Conservation (phyloP, 2,113 vertebrate species). For the Cebidichthys violaceus region DNA sequence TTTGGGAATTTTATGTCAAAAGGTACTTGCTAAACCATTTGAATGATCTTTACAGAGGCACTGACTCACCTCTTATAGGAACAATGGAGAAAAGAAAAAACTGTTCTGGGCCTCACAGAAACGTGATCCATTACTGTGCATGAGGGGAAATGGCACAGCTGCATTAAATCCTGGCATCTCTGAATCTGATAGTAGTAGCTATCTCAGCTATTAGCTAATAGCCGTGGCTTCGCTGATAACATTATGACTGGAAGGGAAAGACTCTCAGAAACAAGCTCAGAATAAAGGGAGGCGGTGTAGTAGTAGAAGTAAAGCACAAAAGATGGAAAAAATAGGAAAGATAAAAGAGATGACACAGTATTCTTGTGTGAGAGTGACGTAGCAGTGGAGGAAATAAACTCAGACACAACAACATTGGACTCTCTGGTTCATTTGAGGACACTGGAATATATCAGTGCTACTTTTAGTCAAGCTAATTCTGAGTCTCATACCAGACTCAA, state of each 20-base stretch:
- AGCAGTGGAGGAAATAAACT: conserved; percentile 5
- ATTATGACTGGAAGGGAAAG: conserved; percentile 40
- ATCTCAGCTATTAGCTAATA: conserved; percentile 79
- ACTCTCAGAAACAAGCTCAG: conserved; percentile 31
- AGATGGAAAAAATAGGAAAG: conserved; percentile 26
- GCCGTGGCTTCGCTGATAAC: conserved; percentile 68
- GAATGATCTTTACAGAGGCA: conserved; percentile 35
- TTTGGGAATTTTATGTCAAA: conserved; percentile 43
- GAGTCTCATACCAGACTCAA: conserved; percentile 18
- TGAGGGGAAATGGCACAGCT: conserved; percentile 74
- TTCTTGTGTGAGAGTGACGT: conserved; percentile 16
- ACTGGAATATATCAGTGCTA: neutral
- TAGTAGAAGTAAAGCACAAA: conserved; percentile 7
- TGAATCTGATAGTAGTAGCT: conserved; percentile 68
- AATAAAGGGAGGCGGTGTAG: conserved; percentile 2
- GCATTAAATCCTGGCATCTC: conserved; percentile 70
- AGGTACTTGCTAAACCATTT: conserved; percentile 33
- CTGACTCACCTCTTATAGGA: conserved; percentile 44
- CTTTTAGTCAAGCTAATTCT: conserved; percentile 7
- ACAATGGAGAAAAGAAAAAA: conserved; percentile 53
- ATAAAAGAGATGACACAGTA: conserved; percentile 4
- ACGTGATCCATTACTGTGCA: conserved; percentile 72
- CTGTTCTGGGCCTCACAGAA: conserved; percentile 54
- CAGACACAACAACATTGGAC: conserved; percentile 34
- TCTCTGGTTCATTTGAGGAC: conserved; percentile 52